Conservation (phyloP, 2,113 vertebrate species). For the Mus pahari region DNA sequence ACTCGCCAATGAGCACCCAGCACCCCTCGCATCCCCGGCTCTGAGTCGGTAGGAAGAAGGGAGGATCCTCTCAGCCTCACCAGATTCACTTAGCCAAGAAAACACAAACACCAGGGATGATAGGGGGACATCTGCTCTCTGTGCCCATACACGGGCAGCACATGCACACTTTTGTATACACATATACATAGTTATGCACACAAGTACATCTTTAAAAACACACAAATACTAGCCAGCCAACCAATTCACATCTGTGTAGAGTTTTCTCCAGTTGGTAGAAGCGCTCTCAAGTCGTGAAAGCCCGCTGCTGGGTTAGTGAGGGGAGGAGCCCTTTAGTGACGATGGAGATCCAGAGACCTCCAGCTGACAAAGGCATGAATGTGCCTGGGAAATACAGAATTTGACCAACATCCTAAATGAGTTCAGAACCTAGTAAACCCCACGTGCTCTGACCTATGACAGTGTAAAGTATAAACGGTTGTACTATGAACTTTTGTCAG, state of each 20-base stretch:
- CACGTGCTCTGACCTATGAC: neutral
- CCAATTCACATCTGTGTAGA: neutral
- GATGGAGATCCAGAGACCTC: neutral
- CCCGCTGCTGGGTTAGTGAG: neutral
- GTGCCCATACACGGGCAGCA: neutral
- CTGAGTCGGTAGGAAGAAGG: neutral
- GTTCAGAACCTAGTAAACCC: neutral
- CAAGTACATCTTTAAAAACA: neutral
- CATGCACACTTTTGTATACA: neutral
- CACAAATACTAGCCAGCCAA: neutral
- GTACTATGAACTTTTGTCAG: neutral
- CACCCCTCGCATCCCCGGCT: neutral
- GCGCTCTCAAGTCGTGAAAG: neutral
- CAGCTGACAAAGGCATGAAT: neutral
- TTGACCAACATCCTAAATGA: neutral
- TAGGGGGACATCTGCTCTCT: neutral
- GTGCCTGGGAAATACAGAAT: neutral
- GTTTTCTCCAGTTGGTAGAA: slow-evolving; percentile 8
- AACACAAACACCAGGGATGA: neutral
- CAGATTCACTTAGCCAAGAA: neutral
- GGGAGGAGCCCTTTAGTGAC: neutral
- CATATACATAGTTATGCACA: neutral
- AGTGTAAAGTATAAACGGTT: neutral
- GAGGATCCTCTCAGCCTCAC: neutral
- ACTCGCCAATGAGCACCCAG: neutral